A percentile compares a stretch with the other conserved stretches of the same genome.
phyloP scores from a whole-genome alignment of 2,888 invertebrate genomes.

The Agonum fuliginosum region DNA sequence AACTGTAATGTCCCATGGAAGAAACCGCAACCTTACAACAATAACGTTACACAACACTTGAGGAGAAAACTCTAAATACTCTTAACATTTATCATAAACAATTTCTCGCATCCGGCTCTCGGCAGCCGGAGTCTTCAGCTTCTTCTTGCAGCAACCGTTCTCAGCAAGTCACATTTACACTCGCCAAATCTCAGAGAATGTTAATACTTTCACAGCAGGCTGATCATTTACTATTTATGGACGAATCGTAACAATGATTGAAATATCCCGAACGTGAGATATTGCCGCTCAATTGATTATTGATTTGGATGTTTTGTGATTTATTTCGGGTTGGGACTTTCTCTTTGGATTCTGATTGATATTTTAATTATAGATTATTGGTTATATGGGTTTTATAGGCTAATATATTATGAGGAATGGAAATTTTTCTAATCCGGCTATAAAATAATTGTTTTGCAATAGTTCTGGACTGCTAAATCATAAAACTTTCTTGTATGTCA shows the following conservation, averaged over 20 bases:
- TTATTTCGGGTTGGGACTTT: constrained; percentile 6
- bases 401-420: constrained; percentile 7
- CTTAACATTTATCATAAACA: background rate
- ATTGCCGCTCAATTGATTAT: background rate
- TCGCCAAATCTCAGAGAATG: constrained; percentile 4
- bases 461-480: background rate
- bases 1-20: too few species aligned
- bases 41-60: too few species aligned
- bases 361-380: constrained; percentile 32
- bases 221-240: background rate
- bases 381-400: constrained; percentile 13
- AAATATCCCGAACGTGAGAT: constrained; percentile 15
- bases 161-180: constrained; percentile 26
- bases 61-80: background rate
- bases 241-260: constrained; percentile 32
- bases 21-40: too few species aligned
- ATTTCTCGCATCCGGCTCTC: background rate
- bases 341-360: constrained; percentile 30
- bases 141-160: background rate
- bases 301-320: background rate
- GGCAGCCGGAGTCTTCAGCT: too few species aligned
- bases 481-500: too few species aligned
- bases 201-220: constrained; percentile 20
- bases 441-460: background rate
- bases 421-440: background rate